Conservation (phyloP, 2,797 vertebrate genomes). For the Micropoecilia bifurca region DNA sequence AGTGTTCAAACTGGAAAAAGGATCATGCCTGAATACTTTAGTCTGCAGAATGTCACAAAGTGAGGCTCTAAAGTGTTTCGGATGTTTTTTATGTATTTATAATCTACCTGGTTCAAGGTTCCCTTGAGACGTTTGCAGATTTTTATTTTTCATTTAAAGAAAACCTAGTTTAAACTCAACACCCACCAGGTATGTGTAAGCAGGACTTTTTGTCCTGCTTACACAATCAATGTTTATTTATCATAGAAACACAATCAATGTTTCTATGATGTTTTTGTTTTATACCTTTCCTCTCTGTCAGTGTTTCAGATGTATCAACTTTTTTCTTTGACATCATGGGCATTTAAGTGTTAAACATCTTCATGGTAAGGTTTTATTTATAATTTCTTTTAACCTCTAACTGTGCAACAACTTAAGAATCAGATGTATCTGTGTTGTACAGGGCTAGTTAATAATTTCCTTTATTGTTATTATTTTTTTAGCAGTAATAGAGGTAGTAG, state of each 20-base stretch:
- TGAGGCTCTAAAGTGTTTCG: neutral
- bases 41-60: constrained; percentile 2
- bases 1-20: constrained; percentile 28
- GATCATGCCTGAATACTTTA: constrained; percentile 12
- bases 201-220: neutral
- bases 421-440: neutral
- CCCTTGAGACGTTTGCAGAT: neutral
- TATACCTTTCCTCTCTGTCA: neutral
- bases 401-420: neutral
- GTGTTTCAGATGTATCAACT: neutral
- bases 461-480: too few species aligned
- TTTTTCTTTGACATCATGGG: neutral
- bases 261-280: neutral
- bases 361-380: neutral
- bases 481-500: too few species aligned
- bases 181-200: neutral
- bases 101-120: neutral
- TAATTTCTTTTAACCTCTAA: neutral
- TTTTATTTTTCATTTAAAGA: neutral
- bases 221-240: too few species aligned
- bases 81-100: neutral
- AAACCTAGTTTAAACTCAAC: neutral
- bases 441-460: neutral
- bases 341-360: neutral
- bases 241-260: too few species aligned